Conservation (phyloP, 2,797 vertebrate species). For the Xyrichtys novacula region DNA sequence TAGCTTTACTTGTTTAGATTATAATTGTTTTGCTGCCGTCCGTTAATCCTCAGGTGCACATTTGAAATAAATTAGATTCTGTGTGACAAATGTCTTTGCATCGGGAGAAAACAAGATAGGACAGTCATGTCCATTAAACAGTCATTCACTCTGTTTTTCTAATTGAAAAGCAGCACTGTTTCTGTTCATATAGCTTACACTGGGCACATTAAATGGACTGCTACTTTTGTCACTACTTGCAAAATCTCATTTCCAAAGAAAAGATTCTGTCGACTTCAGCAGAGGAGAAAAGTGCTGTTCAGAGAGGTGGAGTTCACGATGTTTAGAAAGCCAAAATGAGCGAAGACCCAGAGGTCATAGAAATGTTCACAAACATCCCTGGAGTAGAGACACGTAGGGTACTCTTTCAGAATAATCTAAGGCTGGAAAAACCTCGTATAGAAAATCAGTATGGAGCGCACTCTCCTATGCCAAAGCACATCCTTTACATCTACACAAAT, state of each 20-base stretch:
- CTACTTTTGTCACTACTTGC: constrained; percentile 5
- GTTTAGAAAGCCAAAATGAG: constrained; percentile 11
- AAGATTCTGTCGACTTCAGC: background rate
- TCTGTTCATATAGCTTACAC: constrained; percentile 49
- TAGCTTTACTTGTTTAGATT: constrained; percentile 52
- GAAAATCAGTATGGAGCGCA: constrained; percentile 25
- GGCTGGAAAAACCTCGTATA: constrained; percentile 37
- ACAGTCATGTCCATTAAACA: constrained; percentile 64
- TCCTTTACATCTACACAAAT: constrained; percentile 34
- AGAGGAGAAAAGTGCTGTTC: constrained; percentile 1
- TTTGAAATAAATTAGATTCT: constrained; percentile 75
- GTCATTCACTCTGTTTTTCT: constrained; percentile 49
- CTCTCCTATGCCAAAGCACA: constrained; percentile 24
- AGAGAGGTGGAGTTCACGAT: constrained; percentile 4
- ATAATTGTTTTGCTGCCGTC: constrained; percentile 71
- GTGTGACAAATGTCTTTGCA: constrained; percentile 67
- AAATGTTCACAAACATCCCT: constrained; percentile 17
- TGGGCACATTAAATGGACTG: constrained; percentile 25
- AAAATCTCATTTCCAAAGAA: constrained; percentile 20
- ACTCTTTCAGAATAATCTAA: constrained; percentile 30
- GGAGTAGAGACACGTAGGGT: background rate
- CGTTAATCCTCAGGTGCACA: constrained; percentile 66
- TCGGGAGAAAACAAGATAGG: constrained; percentile 60
- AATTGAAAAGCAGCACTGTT: constrained; percentile 45
- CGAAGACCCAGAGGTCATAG: constrained; percentile 29